Evolutionary conservation across 2,113 vertebrate species (phyloP).

Genomic region (Lepus americanus): DNA sequence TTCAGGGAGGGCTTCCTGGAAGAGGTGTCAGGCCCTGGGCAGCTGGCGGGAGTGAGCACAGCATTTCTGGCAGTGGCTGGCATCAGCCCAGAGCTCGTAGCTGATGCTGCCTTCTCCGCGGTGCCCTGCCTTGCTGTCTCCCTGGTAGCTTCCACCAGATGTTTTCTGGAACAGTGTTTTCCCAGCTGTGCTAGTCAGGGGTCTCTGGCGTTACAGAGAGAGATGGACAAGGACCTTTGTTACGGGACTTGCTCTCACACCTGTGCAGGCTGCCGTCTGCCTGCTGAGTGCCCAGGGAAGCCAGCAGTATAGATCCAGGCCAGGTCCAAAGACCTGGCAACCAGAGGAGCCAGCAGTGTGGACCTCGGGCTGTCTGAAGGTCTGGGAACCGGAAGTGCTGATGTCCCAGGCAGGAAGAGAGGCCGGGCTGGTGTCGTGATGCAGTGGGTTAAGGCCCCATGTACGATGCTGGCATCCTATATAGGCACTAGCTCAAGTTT

Average conservation of each 20-base stretch:
- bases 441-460: too few species aligned
- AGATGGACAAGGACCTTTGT: not conserved
- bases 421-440: too few species aligned
- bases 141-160: not conserved
- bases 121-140: not conserved
- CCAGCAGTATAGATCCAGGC: not conserved
- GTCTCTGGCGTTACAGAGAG: not conserved
- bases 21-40: not conserved
- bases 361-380: not conserved
- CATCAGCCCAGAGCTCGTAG: not conserved
- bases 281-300: not conserved
- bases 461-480: too few species aligned
- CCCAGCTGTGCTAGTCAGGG: not conserved
- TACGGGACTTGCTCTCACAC: not conserved
- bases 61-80: not conserved
- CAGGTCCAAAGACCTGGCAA: not conserved
- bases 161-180: not conserved
- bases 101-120: not conserved
- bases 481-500: too few species aligned
- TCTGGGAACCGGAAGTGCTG: not conserved
- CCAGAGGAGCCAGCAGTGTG: not conserved
- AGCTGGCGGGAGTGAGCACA: not conserved
- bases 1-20: not conserved
- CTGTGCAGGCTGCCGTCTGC: not conserved
- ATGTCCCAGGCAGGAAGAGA: not conserved